phyloP scores from a whole-genome alignment of 2,113 vertebrate genomes.

The Emberiza fucata region DNA sequence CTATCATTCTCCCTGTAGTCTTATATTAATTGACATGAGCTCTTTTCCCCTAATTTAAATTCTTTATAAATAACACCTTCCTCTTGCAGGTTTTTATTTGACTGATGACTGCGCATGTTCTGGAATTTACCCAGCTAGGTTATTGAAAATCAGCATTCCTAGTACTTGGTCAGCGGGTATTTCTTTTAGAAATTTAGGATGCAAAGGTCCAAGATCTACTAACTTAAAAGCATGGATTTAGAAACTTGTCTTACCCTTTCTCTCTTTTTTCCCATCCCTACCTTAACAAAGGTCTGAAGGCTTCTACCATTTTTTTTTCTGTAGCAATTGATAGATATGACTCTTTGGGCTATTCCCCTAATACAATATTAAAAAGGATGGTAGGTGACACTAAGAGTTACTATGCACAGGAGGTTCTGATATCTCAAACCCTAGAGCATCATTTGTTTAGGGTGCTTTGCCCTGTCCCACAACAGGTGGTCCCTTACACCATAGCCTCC shows the following conservation, averaged over 20 bases:
- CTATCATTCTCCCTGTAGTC: neutral
- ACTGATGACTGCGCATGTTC: neutral
- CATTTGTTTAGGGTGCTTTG: neutral
- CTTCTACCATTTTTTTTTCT: neutral
- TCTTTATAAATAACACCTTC: neutral
- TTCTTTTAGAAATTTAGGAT: neutral
- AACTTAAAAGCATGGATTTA: neutral
- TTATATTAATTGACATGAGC: neutral
- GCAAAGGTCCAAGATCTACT: neutral
- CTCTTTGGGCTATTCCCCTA: neutral
- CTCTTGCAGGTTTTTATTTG: neutral
- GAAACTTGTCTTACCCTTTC: neutral
- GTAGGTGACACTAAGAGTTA: neutral
- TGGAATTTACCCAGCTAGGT: neutral
- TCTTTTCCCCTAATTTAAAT: neutral
- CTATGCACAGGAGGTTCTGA: neutral
- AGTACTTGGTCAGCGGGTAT: neutral
- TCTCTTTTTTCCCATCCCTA: accelerated
- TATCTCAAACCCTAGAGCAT: neutral
- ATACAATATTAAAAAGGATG: neutral
- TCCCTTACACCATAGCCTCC: neutral
- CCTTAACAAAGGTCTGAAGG: neutral
- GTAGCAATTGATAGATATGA: neutral
- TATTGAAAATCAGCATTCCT: neutral
- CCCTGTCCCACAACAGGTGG: neutral